These are phyloP conservation scores for Prionchulus punctatus DNA, from an alignment of 2,888 invertebrate species.

Conservation along the genomic window DNA sequence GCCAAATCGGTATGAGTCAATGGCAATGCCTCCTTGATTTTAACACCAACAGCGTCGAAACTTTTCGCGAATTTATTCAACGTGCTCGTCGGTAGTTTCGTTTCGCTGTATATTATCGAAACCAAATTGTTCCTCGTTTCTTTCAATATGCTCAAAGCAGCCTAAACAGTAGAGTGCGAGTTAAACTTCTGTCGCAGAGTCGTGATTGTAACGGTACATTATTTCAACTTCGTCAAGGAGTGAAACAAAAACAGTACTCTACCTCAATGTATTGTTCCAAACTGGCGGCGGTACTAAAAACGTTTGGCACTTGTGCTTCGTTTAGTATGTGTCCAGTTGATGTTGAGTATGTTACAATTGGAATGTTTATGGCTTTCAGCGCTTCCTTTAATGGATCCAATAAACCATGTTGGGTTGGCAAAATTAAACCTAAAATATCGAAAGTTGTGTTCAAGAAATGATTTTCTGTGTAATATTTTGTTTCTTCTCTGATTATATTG, in stretches of 20 bases:
- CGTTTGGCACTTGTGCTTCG: slow-evolving; percentile 15
- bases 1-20: slow-evolving; percentile 14
- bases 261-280: slow-evolving; percentile 21
- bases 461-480: no score
- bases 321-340: slow-evolving; percentile 19
- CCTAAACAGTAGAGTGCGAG: slow-evolving; percentile 9
- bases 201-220: neutral
- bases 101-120: slow-evolving; percentile 21
- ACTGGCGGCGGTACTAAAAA: slow-evolving; percentile 21
- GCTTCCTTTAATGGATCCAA: slow-evolving; percentile 21
- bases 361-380: slow-evolving; percentile 20
- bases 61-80: slow-evolving; percentile 18
- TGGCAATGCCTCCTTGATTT: no score
- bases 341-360: slow-evolving; percentile 23
- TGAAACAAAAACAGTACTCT: no score
- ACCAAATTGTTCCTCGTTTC: slow-evolving; percentile 21
- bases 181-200: no score
- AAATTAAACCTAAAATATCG: slow-evolving; percentile 20
- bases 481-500: no score
- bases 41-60: no score
- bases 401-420: slow-evolving; percentile 23
- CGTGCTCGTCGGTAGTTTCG: slow-evolving; percentile 18
- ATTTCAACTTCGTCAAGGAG: no score
- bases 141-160: slow-evolving; percentile 16
- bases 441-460: no score